Base-by-base conservation (phyloP, 2,888 invertebrate genomes). In the Steinernema scapterisci region DNA sequence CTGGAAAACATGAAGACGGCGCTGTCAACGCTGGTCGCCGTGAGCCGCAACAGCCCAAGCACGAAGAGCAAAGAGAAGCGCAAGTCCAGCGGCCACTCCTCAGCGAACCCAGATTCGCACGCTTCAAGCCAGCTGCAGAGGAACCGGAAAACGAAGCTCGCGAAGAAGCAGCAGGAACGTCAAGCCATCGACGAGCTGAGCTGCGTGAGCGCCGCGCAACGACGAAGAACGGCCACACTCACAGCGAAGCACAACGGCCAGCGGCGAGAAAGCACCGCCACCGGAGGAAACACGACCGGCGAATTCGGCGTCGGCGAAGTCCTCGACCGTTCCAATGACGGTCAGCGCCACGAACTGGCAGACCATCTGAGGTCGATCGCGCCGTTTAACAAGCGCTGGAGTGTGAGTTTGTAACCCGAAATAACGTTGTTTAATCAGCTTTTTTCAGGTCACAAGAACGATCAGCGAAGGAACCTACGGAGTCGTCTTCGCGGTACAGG, bases 361-460 rank as follows among this genome's bases (percentile, higher is more conserved):
- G 75, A 79, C n/a, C 74, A 79, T 72, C 74, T 80, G 21, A 48
- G 73, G 38, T 46, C 44, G 0, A 79, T 81, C 13, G 72, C 78
- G 3, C 80, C 80, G n/a, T 80, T 80, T 52, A 81, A 80, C 63
- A 75, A 72, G 25, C 76, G 78, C 16, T 80, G 80, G 80, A 21
- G 52, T 16, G 81, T 80, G 13, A 70, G 75, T 23, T 51, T 73
- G 71, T 7, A 75, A 25, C 38, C 38, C 51, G 19, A 21, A 38
- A 38, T 74, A 21, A 38, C 11, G 54, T 13, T n/a, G 19, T 5
- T 16, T n/a, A n/a, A 25, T 54, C 2, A 19, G 5, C 21, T 1
- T 25, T 21, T 16, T 63, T 63, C 31, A 63, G 63, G 63, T 63
- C 1, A 63, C 63, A n/a, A 25, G 56, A n/a, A 79, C 81, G 19